A percentile compares a stretch with the other conserved stretches of the same genome.
Conservation (phyloP, 2,888 invertebrate species). For the Ornithoptera alexandrae region DNA sequence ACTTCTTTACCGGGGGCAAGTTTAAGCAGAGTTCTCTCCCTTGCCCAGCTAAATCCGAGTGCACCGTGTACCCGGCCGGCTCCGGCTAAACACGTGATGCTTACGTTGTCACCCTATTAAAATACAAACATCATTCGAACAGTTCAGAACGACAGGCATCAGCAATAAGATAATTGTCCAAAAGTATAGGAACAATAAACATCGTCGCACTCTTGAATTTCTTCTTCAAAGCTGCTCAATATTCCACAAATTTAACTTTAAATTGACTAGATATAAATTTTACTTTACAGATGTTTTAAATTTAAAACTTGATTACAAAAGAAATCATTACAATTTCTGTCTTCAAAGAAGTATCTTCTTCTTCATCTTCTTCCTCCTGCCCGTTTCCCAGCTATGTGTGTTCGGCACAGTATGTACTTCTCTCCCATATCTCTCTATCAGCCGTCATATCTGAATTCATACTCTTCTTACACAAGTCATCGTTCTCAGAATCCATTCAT, state of each 20-base stretch:
- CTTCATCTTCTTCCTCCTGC: no score
- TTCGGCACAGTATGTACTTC: no score
- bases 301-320: neutral
- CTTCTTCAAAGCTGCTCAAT: no score
- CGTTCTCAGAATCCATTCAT: no score
- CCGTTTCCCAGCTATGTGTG: no score
- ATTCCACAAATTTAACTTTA: neutral
- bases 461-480: no score
- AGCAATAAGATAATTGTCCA: neutral
- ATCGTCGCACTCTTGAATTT: neutral
- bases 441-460: no score
- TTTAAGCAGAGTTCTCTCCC: constrained; percentile 86
- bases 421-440: no score
- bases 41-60: constrained; percentile 91
- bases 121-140: constrained; percentile 6
- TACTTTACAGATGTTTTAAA: neutral
- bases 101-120: constrained; percentile 83
- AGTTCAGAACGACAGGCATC: neutral
- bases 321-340: neutral
- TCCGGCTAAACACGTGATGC: constrained; percentile 85
- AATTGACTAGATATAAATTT: neutral
- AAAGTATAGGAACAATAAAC: neutral
- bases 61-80: constrained; percentile 82
- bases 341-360: neutral
- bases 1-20: constrained; percentile 87